Evolutionary conservation across 2,888 invertebrate species (phyloP).

Genomic region (Drosophila greeni): DNA sequence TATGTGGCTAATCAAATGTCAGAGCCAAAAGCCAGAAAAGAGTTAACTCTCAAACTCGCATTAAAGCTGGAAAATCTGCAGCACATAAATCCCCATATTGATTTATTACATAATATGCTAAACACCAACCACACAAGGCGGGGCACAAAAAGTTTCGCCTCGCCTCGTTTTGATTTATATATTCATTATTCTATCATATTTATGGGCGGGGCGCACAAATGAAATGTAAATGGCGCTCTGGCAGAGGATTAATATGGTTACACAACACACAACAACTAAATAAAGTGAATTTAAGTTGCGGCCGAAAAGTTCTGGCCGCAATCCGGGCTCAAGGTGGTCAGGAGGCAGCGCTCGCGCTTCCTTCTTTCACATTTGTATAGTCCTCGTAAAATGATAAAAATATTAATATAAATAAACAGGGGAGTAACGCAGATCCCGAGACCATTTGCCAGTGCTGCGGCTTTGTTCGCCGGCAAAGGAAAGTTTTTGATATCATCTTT

Average conservation of each 20-base stretch:
- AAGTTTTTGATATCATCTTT: slow-evolving; percentile 61
- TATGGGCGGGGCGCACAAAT: slow-evolving; percentile 40
- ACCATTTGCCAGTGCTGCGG: slow-evolving; percentile 56
- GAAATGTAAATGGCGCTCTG: slow-evolving; percentile 60
- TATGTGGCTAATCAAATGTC: slow-evolving; percentile 3
- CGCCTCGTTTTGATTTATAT: slow-evolving; percentile 56
- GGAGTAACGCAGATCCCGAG: slow-evolving; percentile 56
- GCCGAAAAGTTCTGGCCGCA: slow-evolving; percentile 54
- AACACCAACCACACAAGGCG: slow-evolving; percentile 32
- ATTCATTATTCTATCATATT: slow-evolving; percentile 54
- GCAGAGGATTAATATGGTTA: slow-evolving; percentile 44
- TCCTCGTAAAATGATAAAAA: slow-evolving; percentile 64
- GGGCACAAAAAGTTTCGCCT: slow-evolving; percentile 33
- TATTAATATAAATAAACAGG: slow-evolving; percentile 66
- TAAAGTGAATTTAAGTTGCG: slow-evolving; percentile 52
- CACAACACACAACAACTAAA: slow-evolving; percentile 26
- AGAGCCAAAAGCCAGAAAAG: slow-evolving; percentile 3
- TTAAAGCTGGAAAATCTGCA: slow-evolving; percentile 5
- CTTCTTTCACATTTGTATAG: slow-evolving; percentile 39
- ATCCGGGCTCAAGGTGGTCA: slow-evolving; percentile 53
- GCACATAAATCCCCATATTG: slow-evolving; percentile 32
- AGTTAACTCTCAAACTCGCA: slow-evolving; percentile 5
- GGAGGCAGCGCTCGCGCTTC: slow-evolving; percentile 1
- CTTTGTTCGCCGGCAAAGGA: slow-evolving; percentile 30
- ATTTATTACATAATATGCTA: slow-evolving; percentile 46